Conservation (phyloP, 2,888 invertebrate genomes). For the Girardia tigrina region DNA sequence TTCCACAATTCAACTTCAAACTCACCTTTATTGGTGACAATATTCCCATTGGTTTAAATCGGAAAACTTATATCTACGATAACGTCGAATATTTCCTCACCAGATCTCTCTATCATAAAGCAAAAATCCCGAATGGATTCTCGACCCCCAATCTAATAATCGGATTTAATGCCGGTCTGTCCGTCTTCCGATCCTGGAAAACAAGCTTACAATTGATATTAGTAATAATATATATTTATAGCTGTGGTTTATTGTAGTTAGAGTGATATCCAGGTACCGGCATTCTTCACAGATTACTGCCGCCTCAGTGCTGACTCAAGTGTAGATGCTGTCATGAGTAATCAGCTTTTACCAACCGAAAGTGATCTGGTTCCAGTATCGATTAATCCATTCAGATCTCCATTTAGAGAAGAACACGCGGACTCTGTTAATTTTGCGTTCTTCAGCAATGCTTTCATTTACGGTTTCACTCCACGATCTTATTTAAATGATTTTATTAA, state of each 20-base stretch:
- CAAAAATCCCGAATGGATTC: neutral
- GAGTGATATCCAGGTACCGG: neutral
- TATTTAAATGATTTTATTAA: too few species aligned
- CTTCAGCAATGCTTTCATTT: neutral
- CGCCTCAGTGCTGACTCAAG: neutral
- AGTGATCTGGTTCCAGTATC: neutral
- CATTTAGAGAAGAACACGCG: conserved; percentile 1
- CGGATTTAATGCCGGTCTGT: neutral
- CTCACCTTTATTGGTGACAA: neutral
- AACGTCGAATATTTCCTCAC: neutral
- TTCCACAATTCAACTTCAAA: neutral
- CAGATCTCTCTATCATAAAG: neutral
- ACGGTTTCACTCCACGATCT: too few species aligned
- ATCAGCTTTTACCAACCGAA: neutral
- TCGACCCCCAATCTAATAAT: neutral
- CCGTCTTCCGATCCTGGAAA: neutral
- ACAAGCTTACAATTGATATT: neutral
- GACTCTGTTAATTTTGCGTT: neutral
- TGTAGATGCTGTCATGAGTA: neutral
- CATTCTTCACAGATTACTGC: neutral
- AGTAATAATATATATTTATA: neutral
- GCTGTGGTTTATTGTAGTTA: neutral
- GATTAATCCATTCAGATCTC: neutral
- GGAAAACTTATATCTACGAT: neutral
- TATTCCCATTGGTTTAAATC: neutral